Conservation (phyloP, 1,140 invertebrate genomes). For the Episyrphus balteatus region DNA sequence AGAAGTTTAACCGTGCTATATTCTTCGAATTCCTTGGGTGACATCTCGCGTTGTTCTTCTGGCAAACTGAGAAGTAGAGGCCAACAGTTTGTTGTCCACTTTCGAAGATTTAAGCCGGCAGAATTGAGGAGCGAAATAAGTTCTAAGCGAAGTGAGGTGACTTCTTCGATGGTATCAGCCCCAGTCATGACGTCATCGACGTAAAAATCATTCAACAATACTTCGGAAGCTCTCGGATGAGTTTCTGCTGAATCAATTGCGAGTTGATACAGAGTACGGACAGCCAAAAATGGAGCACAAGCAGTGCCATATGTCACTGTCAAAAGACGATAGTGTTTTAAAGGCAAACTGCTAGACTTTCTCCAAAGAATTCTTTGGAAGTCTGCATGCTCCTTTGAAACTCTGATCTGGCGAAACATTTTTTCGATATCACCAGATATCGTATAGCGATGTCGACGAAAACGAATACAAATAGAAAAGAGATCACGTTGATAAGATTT, state of each 20-base stretch:
- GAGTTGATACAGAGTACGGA: neutral
- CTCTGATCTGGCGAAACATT: constrained; percentile 20
- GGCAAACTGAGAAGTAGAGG: neutral
- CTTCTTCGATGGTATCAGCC: constrained; percentile 14
- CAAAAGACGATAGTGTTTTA: neutral
- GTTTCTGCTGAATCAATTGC: neutral
- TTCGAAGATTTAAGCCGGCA: neutral
- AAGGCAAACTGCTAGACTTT: neutral
- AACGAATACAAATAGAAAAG: constrained; percentile 27
- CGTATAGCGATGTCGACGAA: constrained; percentile 19
- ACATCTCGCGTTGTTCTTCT: neutral
- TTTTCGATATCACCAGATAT: constrained; percentile 18
- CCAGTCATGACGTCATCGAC: constrained; percentile 36
- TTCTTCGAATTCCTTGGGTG: neutral
- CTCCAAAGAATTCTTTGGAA: constrained; percentile 1
- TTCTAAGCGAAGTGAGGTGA: neutral
- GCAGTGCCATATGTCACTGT: constrained; percentile 26
- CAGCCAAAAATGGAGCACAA: constrained; percentile 16
- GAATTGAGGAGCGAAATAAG: neutral
- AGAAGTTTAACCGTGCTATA: neutral
- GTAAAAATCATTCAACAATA: constrained; percentile 19
- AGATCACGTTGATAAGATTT: constrained; percentile 28
- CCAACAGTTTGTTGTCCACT: neutral
- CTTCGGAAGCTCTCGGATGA: constrained; percentile 15
- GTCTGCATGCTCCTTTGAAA: neutral